phyloP scores from a whole-genome alignment of 2,113 vertebrate genomes.

The Carettochelys insculpta region DNA sequence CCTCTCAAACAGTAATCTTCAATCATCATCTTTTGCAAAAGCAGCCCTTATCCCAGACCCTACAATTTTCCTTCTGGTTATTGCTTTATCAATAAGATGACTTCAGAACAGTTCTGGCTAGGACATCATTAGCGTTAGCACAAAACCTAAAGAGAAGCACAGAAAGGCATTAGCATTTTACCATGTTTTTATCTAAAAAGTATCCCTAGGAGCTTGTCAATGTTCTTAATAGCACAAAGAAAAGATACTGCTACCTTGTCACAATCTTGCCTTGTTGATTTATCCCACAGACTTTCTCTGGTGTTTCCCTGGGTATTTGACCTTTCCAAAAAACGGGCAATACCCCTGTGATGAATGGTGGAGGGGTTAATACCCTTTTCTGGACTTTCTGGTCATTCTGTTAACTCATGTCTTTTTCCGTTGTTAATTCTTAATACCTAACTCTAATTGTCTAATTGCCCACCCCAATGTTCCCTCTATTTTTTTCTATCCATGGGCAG shows the following conservation, averaged over 20 bases:
- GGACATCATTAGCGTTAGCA: background rate
- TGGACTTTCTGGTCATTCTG: too few species aligned
- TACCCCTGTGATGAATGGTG: too few species aligned
- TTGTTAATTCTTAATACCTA: too few species aligned
- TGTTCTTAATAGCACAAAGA: background rate
- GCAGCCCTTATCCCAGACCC: background rate
- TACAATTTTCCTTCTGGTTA: background rate
- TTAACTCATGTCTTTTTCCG: too few species aligned
- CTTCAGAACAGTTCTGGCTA: background rate
- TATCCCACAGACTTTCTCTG: background rate
- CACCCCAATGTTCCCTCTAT: too few species aligned
- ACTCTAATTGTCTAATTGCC: too few species aligned
- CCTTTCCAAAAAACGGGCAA: background rate
- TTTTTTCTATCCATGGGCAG: too few species aligned
- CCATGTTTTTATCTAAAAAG: background rate
- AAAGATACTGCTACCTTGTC: background rate
- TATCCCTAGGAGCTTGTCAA: background rate
- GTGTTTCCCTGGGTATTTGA: background rate
- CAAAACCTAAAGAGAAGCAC: conserved; percentile 32
- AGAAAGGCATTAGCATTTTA: background rate
- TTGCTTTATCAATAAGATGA: background rate
- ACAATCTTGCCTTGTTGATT: background rate
- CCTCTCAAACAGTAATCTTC: background rate
- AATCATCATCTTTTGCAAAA: background rate
- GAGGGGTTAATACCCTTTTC: too few species aligned